A percentile compares a stretch with the other conserved stretches of the same genome.
phyloP scores from a whole-genome alignment of 2,888 invertebrate genomes.

The Scaptodrosophila latifasciaeformis region DNA sequence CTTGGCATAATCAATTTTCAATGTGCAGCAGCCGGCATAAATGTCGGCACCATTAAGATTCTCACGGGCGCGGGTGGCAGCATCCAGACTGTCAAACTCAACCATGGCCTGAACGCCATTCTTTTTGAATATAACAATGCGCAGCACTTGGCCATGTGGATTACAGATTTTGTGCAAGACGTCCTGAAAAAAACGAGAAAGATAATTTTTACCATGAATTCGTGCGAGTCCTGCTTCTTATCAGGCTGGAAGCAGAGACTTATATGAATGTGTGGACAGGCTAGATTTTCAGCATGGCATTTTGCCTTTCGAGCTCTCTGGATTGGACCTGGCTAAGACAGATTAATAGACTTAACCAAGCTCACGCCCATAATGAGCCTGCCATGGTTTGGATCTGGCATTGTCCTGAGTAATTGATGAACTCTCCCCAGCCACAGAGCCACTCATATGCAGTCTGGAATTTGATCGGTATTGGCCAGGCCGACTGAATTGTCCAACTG shows the following conservation, averaged over 20 bases:
- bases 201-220: neutral
- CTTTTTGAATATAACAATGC: slow-evolving; percentile 99
- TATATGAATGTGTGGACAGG: no score
- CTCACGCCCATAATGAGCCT: no score
- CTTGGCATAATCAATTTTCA: slow-evolving; percentile 99
- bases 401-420: slow-evolving; percentile 50
- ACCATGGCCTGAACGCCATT: slow-evolving; percentile 99
- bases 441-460: slow-evolving; percentile 3
- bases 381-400: no score
- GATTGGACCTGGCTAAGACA: neutral
- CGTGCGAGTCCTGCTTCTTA: neutral
- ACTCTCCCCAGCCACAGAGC: slow-evolving; percentile 18
- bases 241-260: no score
- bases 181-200: slow-evolving; percentile 84
- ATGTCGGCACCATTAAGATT: slow-evolving; percentile 98
- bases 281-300: no score
- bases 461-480: no score
- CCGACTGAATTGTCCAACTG: neutral
- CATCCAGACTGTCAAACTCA: slow-evolving; percentile 96
- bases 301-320: no score
- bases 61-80: slow-evolving; percentile 95
- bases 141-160: slow-evolving; percentile 94
- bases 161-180: slow-evolving; percentile 98
- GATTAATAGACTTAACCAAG: slow-evolving; percentile 5
- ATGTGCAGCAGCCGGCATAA: slow-evolving; percentile 98